Evolutionary conservation across 2,888 invertebrate genomes (phyloP).

Genomic region (Synanthedon myopaeformis): DNA sequence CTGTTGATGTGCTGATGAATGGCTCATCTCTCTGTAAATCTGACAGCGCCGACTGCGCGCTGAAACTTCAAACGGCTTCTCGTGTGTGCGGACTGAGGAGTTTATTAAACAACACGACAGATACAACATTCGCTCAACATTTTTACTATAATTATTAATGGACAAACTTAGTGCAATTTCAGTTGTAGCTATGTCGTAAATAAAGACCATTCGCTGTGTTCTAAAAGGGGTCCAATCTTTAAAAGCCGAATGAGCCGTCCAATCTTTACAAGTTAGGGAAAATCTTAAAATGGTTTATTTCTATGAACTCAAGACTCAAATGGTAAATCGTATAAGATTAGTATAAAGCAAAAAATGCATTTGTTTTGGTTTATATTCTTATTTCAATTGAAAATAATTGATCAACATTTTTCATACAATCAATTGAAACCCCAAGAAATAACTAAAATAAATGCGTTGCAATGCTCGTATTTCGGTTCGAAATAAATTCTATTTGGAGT

Average conservation of each 20-base stretch:
- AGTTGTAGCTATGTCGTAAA: not conserved
- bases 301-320: no score
- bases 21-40: not conserved
- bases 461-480: not conserved
- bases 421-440: no score
- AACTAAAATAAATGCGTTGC: not conserved
- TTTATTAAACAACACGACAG: no score
- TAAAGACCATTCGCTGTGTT: not conserved
- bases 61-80: not conserved
- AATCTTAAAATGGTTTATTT: not conserved
- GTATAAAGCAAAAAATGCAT: no score
- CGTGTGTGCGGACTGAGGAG: not conserved
- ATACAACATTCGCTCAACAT: no score
- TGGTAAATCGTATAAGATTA: no score
- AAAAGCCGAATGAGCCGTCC: not conserved
- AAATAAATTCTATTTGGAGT: no score
- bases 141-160: no score
- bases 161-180: no score
- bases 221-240: not conserved
- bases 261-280: not conserved
- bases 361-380: no score
- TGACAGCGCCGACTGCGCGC: not conserved
- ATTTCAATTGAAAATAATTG: no score
- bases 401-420: no score
- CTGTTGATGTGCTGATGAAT: conserved; percentile 5